Evolutionary conservation across 2,888 invertebrate genomes (phyloP).

Genomic region (Xestia rhomboidea): DNA sequence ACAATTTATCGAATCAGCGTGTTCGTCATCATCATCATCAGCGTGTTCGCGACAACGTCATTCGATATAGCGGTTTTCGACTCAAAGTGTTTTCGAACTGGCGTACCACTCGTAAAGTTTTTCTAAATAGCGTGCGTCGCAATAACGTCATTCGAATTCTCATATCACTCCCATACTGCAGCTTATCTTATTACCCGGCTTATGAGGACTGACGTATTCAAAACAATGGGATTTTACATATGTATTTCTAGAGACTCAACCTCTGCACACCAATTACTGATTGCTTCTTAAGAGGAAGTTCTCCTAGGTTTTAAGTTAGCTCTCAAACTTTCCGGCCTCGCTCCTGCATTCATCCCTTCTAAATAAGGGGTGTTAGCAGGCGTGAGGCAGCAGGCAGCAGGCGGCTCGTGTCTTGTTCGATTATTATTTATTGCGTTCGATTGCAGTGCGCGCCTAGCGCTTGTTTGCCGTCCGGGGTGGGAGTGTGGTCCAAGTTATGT

Average conservation of each 20-base stretch:
- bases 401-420: slow-evolving; percentile 63
- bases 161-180: too few relatives aligned
- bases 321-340: slow-evolving; percentile 22
- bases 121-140: too few relatives aligned
- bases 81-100: too few relatives aligned
- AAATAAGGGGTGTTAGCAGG: slow-evolving; percentile 25
- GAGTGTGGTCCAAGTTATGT: slow-evolving; percentile 58
- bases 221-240: not conserved
- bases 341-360: slow-evolving; percentile 15
- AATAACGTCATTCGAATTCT: too few relatives aligned
- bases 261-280: not conserved
- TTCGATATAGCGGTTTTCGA: too few relatives aligned
- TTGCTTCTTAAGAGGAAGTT: not conserved
- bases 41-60: too few relatives aligned
- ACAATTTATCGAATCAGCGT: too few relatives aligned
- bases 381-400: slow-evolving; percentile 42
- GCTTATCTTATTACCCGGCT: not conserved
- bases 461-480: slow-evolving; percentile 55
- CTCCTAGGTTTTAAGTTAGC: slow-evolving; percentile 1
- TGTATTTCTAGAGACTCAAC: not conserved
- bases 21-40: too few relatives aligned
- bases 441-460: slow-evolving; percentile 67
- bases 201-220: not conserved
- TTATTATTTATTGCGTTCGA: slow-evolving; percentile 72
- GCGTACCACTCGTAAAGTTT: too few relatives aligned